A percentile compares a stretch with the other conserved stretches of the same genome.
Conservation (phyloP, 2,797 vertebrate species). For the Otolemur crassicaudatus region DNA sequence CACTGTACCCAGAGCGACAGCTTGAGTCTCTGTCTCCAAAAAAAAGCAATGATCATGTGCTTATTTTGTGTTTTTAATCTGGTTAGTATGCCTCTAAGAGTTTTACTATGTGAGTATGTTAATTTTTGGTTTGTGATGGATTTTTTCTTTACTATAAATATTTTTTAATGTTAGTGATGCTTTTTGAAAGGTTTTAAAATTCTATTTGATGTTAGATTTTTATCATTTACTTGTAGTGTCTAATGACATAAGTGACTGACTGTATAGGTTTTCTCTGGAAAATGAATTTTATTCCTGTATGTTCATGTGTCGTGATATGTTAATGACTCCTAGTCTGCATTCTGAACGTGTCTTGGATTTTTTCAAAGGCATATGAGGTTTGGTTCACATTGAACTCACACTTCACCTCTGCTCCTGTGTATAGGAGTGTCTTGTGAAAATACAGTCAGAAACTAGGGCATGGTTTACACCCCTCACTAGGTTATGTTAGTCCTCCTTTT, state of each 20-base stretch:
- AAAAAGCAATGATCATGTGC: not conserved
- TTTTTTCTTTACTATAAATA: not conserved
- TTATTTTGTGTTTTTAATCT: slow-evolving; percentile 48
- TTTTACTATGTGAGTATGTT: not conserved
- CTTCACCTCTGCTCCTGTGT: not conserved
- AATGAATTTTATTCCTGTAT: not conserved
- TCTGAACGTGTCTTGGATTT: not conserved
- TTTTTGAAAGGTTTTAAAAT: slow-evolving; percentile 19
- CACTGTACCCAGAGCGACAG: too few relatives aligned
- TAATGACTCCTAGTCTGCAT: not conserved
- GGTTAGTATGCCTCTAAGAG: not conserved
- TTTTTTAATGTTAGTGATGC: not conserved
- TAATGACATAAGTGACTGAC: not conserved
- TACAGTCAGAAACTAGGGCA: not conserved
- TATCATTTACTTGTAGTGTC: not conserved
- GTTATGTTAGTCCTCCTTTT: not conserved
- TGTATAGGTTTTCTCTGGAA: not conserved
- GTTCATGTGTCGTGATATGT: not conserved
- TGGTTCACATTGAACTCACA: too few relatives aligned
- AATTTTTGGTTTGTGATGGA: slow-evolving; percentile 6
- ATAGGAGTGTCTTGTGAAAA: not conserved
- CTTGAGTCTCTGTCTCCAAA: too few relatives aligned
- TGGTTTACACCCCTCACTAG: not conserved
- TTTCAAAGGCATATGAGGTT: not conserved
- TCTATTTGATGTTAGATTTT: slow-evolving; percentile 17